These are phyloP conservation scores for Arge pagana DNA, from an alignment of 2,888 invertebrate genomes.

Conservation along the genomic window DNA sequence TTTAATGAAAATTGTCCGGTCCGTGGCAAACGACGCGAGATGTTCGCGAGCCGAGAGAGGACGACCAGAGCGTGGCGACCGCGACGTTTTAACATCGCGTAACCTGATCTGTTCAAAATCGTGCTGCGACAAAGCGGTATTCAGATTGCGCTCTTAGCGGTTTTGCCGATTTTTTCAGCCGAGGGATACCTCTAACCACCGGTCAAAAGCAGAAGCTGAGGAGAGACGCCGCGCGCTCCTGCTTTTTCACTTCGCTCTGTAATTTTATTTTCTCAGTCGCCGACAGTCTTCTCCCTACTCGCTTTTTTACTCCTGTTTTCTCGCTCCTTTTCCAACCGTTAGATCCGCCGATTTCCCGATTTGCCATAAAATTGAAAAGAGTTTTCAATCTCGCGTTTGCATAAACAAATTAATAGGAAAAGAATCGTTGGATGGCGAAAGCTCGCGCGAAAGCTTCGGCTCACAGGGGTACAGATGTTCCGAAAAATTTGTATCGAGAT, in stretches of 20 bases:
- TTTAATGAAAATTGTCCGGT: slow-evolving; percentile 55
- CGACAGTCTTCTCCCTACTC: slow-evolving; percentile 30
- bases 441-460: no score
- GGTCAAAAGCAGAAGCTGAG: slow-evolving; percentile 43
- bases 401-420: no score
- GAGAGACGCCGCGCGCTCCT: slow-evolving; percentile 29
- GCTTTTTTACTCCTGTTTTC: slow-evolving; percentile 14
- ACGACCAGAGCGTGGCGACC: background rate
- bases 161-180: slow-evolving; percentile 51
- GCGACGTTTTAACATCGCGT: slow-evolving; percentile 41
- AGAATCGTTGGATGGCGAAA: no score
- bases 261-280: slow-evolving; percentile 23
- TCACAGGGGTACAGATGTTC: no score
- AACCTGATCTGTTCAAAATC: slow-evolving; percentile 48
- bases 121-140: slow-evolving; percentile 58
- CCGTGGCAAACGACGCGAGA: slow-evolving; percentile 44
- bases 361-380: no score
- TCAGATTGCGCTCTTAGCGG: slow-evolving; percentile 59
- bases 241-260: slow-evolving; percentile 19
- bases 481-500: no score
- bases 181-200: slow-evolving; percentile 49
- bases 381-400: no score
- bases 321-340: background rate
- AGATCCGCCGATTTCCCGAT: no score
- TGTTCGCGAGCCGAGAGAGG: background rate